These are phyloP conservation scores for Campopleginae sp. DNA, from an alignment of 2,888 invertebrate genomes.

Conservation along the genomic window DNA sequence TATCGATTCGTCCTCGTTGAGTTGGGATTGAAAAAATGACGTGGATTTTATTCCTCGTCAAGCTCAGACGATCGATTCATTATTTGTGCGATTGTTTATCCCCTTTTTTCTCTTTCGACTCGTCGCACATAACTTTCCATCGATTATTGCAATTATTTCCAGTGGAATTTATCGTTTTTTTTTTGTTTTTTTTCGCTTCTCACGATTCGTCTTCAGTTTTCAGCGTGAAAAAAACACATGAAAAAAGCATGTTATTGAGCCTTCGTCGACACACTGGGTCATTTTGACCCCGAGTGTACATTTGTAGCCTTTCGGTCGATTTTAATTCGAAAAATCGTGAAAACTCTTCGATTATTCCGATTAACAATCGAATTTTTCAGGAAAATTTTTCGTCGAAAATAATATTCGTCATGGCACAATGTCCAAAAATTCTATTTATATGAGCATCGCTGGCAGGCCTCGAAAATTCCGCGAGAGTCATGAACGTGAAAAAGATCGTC, in stretches of 20 bases:
- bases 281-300: too few species aligned
- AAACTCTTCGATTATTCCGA: too few species aligned
- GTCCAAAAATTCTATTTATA: too few species aligned
- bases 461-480: too few species aligned
- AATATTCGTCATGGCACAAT: too few species aligned
- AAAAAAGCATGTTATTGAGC: neutral
- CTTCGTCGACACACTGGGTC: too few species aligned
- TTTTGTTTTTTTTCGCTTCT: neutral
- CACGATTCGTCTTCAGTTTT: conserved; percentile 7
- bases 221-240: neutral
- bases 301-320: too few species aligned
- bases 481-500: neutral
- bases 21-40: conserved; percentile 16
- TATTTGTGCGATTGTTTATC: conserved; percentile 43
- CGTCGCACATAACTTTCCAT: conserved; percentile 22
- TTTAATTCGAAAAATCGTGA: too few species aligned
- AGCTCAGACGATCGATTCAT: conserved; percentile 40
- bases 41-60: conserved; percentile 28
- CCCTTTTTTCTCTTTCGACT: conserved; percentile 28
- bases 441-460: too few species aligned
- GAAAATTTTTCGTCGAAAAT: neutral
- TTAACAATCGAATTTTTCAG: neutral
- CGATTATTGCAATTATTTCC: conserved; percentile 47
- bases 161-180: neutral
- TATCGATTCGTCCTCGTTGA: conserved; percentile 47